Conservation (phyloP, 2,888 invertebrate genomes). For the Camptogramma bilineatum region DNA sequence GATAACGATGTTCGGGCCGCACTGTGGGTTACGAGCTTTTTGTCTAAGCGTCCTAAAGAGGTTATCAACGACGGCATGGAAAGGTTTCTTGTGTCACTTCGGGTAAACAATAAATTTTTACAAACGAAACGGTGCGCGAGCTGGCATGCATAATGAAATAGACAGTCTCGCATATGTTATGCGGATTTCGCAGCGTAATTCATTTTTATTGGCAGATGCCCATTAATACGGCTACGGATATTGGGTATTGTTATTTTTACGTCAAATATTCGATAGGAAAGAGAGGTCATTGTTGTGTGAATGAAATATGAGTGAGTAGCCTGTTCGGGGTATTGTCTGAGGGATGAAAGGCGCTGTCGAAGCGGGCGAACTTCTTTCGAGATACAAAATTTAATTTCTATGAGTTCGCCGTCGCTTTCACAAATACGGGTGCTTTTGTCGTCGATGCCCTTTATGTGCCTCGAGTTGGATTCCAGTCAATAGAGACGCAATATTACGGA, state of each 20-base stretch:
- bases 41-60: slow-evolving; percentile 64
- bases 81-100: slow-evolving; percentile 61
- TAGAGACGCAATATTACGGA: slow-evolving; percentile 70
- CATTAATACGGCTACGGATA: slow-evolving; percentile 39
- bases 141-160: slow-evolving; percentile 51
- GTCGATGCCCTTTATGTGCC: slow-evolving; percentile 70
- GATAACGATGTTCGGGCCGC: slow-evolving; percentile 63
- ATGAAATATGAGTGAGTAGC: slow-evolving; percentile 76
- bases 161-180: slow-evolving; percentile 41
- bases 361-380: slow-evolving; percentile 64
- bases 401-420: slow-evolving; percentile 68
- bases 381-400: slow-evolving; percentile 78
- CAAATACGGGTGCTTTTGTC: slow-evolving; percentile 64
- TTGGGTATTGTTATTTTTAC: slow-evolving; percentile 56
- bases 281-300: slow-evolving; percentile 70
- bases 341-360: slow-evolving; percentile 57
- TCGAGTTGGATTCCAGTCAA: slow-evolving; percentile 68
- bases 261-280: slow-evolving; percentile 69
- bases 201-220: slow-evolving; percentile 46
- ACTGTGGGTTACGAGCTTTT: slow-evolving; percentile 62
- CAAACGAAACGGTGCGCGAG: slow-evolving; percentile 51
- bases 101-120: slow-evolving; percentile 60
- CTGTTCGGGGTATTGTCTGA: slow-evolving; percentile 69
- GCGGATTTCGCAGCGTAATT: slow-evolving; percentile 42
- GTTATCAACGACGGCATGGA: slow-evolving; percentile 65